phyloP scores from a whole-genome alignment of 2,888 invertebrate species.

The Monopis laevigella region DNA sequence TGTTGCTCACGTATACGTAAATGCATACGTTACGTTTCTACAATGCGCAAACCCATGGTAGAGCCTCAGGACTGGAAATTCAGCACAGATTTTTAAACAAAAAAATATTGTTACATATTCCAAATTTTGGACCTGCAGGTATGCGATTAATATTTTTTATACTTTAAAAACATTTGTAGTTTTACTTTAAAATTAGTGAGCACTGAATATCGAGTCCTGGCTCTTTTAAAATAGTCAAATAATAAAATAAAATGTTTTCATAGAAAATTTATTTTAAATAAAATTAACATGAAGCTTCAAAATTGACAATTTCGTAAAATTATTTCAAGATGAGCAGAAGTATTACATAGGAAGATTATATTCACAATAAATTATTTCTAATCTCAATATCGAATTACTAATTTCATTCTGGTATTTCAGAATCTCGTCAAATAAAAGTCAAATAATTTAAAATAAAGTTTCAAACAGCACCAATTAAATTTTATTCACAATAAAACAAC shows the following conservation, averaged over 20 bases:
- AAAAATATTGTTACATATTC: too few species aligned
- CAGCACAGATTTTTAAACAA: too few species aligned
- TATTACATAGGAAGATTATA: neutral
- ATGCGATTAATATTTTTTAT: too few species aligned
- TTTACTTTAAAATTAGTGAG: too few species aligned
- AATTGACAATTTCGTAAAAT: slow-evolving; percentile 60
- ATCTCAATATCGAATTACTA: slow-evolving; percentile 21
- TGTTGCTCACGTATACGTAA: too few species aligned
- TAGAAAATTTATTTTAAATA: slow-evolving; percentile 62
- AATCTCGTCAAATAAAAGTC: slow-evolving; percentile 8
- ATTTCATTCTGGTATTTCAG: slow-evolving; percentile 26
- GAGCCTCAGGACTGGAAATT: too few species aligned
- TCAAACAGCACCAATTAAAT: slow-evolving; percentile 17
- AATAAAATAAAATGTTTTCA: slow-evolving; percentile 25
- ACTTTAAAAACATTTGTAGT: too few species aligned
- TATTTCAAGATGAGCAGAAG: slow-evolving; percentile 40
- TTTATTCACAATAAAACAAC: slow-evolving; percentile 20
- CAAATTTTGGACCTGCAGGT: too few species aligned
- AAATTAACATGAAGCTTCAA: slow-evolving; percentile 64
- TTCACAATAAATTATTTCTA: slow-evolving; percentile 8
- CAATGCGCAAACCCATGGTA: too few species aligned
- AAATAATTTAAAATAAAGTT: slow-evolving; percentile 14
- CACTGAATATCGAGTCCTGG: too few species aligned
- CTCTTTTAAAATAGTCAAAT: slow-evolving; percentile 20
- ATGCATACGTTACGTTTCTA: too few species aligned